Conservation (phyloP, 2,888 invertebrate species). For the Cosmorhoe ocellata region DNA sequence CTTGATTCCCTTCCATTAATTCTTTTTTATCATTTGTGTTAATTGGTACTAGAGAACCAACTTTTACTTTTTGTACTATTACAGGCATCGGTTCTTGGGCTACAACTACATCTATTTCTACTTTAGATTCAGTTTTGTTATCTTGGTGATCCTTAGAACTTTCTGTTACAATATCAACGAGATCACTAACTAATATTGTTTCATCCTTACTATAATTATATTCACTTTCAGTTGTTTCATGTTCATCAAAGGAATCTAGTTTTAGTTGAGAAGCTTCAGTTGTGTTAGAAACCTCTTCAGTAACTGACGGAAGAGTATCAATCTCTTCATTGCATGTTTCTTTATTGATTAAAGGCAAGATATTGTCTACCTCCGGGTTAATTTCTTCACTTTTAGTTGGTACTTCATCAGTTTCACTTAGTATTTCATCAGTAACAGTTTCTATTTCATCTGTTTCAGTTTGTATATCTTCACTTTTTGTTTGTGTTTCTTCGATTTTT, state of each 20-base stretch:
- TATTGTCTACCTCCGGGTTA: conserved; percentile 37
- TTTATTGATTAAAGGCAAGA: conserved; percentile 44
- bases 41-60: conserved; percentile 17
- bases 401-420: conserved; percentile 19
- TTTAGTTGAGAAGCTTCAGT: conserved; percentile 29
- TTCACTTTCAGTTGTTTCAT: conserved; percentile 31
- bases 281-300: conserved; percentile 29
- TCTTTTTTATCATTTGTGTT: conserved; percentile 36
- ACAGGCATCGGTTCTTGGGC: conserved; percentile 45
- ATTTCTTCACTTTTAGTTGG: conserved; percentile 20
- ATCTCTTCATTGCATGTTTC: conserved; percentile 34
- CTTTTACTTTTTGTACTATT: conserved; percentile 53
- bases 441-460: conserved; percentile 11
- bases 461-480: conserved; percentile 24
- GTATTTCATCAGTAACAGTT: conserved; percentile 21
- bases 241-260: conserved; percentile 29
- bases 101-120: conserved; percentile 23
- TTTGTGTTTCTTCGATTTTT: conserved; percentile 20
- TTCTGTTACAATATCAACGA: conserved; percentile 32
- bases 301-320: conserved; percentile 33
- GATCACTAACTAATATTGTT: conserved; percentile 38
- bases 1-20: conserved; percentile 24
- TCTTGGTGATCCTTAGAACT: conserved; percentile 31
- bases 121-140: conserved; percentile 26
- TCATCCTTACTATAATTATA: conserved; percentile 35